Conservation (phyloP, 2,888 invertebrate species). For the Lycaena phlaeas region DNA sequence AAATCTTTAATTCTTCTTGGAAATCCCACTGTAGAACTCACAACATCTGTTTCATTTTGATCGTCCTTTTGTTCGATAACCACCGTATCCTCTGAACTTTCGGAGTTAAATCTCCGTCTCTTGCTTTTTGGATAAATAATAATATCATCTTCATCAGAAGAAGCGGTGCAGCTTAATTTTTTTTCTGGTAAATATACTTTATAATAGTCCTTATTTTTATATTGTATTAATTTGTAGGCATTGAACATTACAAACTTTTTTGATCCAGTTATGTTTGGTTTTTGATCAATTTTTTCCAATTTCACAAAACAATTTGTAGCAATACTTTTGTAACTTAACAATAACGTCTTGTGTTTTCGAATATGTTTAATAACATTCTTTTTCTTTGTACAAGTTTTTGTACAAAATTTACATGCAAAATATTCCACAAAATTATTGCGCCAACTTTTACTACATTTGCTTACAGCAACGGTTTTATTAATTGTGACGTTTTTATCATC, state of each 20-base stretch:
- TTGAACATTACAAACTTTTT: slow-evolving; percentile 32
- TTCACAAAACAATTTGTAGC: slow-evolving; percentile 33
- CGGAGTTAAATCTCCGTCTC: slow-evolving; percentile 30
- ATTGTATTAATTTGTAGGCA: slow-evolving; percentile 32
- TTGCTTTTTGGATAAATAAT: slow-evolving; percentile 20
- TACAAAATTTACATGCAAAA: slow-evolving; percentile 34
- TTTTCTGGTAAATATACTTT: slow-evolving; percentile 30
- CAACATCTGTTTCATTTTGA: slow-evolving; percentile 14
- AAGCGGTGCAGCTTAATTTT: slow-evolving; percentile 14
- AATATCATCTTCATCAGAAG: slow-evolving; percentile 24
- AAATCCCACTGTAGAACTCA: slow-evolving; percentile 12
- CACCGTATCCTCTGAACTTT: slow-evolving; percentile 30
- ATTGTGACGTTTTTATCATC: background rate
- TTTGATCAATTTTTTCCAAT: slow-evolving; percentile 35
- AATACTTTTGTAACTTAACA: slow-evolving; percentile 25
- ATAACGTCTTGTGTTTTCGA: slow-evolving; percentile 24
- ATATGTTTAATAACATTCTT: slow-evolving; percentile 22
- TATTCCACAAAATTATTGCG: slow-evolving; percentile 24
- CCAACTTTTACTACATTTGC: slow-evolving; percentile 11
- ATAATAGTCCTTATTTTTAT: slow-evolving; percentile 29
- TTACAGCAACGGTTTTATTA: slow-evolving; percentile 1
- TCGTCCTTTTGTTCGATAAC: slow-evolving; percentile 20
- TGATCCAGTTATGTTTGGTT: slow-evolving; percentile 37
- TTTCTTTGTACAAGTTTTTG: slow-evolving; percentile 19
- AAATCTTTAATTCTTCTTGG: slow-evolving; percentile 5